Evolutionary conservation across 35 echinoderm and acorn worm genomes (phyloP), one percentile per base, ranked within the genome.

Genomic region (Lytechinus variegatus): DNA sequence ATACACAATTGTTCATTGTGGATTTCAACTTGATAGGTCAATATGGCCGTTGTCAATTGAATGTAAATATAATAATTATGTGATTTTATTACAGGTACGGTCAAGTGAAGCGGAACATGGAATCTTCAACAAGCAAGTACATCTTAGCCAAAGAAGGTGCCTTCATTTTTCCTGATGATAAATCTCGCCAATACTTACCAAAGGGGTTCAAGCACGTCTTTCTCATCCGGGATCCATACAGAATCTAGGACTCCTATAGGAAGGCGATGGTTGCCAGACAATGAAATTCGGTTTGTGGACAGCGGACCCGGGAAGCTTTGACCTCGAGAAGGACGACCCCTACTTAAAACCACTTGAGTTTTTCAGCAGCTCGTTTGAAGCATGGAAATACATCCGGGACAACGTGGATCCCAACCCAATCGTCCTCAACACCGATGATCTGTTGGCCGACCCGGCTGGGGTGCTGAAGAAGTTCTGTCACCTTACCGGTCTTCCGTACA

Each of bases 51-150:
- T n/a, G 33, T 44, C 33, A 44, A 44, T 44, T 44, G 33, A 44
- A 44, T 44, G 33, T 44, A 44, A 1, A 44, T 44, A 44, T 2
- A 44, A 44, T 1, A 44, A 44, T 58, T 58, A 10, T 58, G 8
- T 58, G 8, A 10, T 58, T 9, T 58, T 58, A 13, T 58, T 58
- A 1, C 12, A 87, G 86, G n/a, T 88, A 88, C 87, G 21, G 4
- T 88, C 19, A 7, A 4, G 9, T 88, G n/a, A 11, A 19, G 16
- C 19, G 27, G 87, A 9, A 27, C 3, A 11, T 88, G 9, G 87
- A 88, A 88, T 10, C 87, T 12, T 88, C 87, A 9, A 88, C 87
- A 27, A 88, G 87, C 44, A 88, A 88, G 87, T 88, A 88, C 44
- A 52, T 88, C 10, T 52, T 88, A 11, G n/a, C 44, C 19, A 88